Base-by-base conservation (phyloP, 2,113 vertebrate genomes). In the Emberiza fucata region DNA sequence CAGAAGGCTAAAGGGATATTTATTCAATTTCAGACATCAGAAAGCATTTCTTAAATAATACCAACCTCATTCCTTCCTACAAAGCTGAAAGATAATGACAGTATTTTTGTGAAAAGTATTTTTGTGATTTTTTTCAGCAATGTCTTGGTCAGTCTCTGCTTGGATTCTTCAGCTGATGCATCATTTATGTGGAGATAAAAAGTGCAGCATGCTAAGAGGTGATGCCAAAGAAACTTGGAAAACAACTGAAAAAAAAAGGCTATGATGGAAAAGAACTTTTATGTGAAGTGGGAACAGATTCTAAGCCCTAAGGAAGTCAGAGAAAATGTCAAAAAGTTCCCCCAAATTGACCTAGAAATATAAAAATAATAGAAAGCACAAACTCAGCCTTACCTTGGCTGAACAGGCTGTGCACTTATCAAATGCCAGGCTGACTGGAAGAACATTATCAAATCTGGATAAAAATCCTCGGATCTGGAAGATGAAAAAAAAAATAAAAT, bases 361-460 rank as follows among this genome's bases (percentile, higher is more conserved):
- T 11, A 18, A 3, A 83, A 82, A 66, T 12, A 12, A 28, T 3
- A n/a, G 28, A 40, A 87, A 90, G 60, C 20, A 53, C 35, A 83
- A 81, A 78, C 14, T 33, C 44, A 66, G 76, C 98, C 98, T 98
- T 98, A 99, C 99, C 96, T 98, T 98, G 63, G 98, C 83, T 47
- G 99, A 99, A 96, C 99, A 99, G 90, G 99, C 99, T 13, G 99
- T 99, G 97, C 99, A 99, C 95, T 99, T 99, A 97, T 99, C 99
- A 96, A 99, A 99, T 3, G 99, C 99, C 96, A 99, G 97, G 93
- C 99, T 99, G 87, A 99, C 99, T 61, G 99, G 99, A 95, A 99
- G 98, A 86, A 99, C 99, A 19, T 99, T 99, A 97, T 99, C 99
- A 90, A 99, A 99, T 81, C 99, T 98, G 51, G 99, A 99, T 56